phyloP scores from a whole-genome alignment of 2,888 invertebrate genomes.

The Apotomis turbidana region DNA sequence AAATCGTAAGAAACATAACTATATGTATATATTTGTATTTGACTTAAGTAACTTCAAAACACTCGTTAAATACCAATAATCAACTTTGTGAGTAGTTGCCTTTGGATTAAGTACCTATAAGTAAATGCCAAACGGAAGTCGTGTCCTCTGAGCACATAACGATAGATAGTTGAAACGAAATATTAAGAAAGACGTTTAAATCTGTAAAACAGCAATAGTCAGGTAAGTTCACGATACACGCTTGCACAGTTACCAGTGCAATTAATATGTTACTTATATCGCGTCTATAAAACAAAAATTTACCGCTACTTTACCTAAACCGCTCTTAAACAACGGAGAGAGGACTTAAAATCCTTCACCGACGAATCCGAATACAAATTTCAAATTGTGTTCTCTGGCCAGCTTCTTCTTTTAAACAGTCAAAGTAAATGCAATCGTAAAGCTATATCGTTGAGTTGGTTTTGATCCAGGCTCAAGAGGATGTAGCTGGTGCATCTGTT shows the following conservation, averaged over 20 bases:
- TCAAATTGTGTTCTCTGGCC: conserved; percentile 77
- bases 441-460: conserved; percentile 61
- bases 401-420: conserved; percentile 60
- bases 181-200: conserved; percentile 48
- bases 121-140: conserved; percentile 22
- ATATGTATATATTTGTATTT: too few species aligned
- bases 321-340: conserved; percentile 74
- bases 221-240: conserved; percentile 60
- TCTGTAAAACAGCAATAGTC: conserved; percentile 58
- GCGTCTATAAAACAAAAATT: conserved; percentile 73
- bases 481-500: conserved; percentile 56
- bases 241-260: conserved; percentile 62
- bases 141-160: conserved; percentile 6
- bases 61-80: too few species aligned
- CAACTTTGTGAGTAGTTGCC: too few species aligned
- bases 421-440: conserved; percentile 63
- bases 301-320: conserved; percentile 76
- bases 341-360: conserved; percentile 81
- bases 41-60: too few species aligned
- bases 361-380: conserved; percentile 80
- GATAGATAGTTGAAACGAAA: conserved; percentile 1
- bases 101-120: too few species aligned
- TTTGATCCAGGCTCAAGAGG: conserved; percentile 58
- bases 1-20: too few species aligned
- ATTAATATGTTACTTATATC: conserved; percentile 77